Conservation (phyloP, 2,888 invertebrate genomes). For the Chromoteleia sp. region DNA sequence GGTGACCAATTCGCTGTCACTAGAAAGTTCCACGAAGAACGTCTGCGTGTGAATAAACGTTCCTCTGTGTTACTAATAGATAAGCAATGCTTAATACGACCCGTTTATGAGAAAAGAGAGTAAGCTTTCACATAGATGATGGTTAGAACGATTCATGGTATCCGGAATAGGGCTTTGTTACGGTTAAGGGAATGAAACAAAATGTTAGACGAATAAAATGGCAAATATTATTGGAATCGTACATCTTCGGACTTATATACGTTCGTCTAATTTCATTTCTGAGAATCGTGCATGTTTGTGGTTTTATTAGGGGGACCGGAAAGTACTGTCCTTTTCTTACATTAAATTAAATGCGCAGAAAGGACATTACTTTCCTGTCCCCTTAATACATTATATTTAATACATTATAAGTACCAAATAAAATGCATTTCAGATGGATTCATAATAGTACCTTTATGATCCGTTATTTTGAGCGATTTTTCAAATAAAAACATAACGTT, state of each 20-base stretch:
- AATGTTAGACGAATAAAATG: slow-evolving; percentile 45
- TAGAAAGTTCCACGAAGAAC: slow-evolving; percentile 34
- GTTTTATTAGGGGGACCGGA: no score
- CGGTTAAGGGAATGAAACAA: slow-evolving; percentile 51
- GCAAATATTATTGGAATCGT: slow-evolving; percentile 40
- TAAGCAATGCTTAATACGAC: slow-evolving; percentile 76
- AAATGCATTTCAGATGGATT: slow-evolving; percentile 32
- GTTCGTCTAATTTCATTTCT: slow-evolving; percentile 25
- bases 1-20: slow-evolving; percentile 18
- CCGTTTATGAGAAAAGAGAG: slow-evolving; percentile 53
- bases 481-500: no score
- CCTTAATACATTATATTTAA: slow-evolving; percentile 13
- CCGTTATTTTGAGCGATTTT: no score
- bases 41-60: slow-evolving; percentile 36
- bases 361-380: no score
- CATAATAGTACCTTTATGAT: slow-evolving; percentile 25
- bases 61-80: slow-evolving; percentile 79
- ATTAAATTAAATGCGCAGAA: no score
- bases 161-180: slow-evolving; percentile 58
- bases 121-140: slow-evolving; percentile 48
- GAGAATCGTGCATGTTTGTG: slow-evolving; percentile 6
- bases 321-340: no score
- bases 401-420: slow-evolving; percentile 37
- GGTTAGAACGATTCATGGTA: slow-evolving; percentile 52
- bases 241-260: slow-evolving; percentile 29